Evolutionary conservation across 2,797 vertebrate species (phyloP).

Genomic region (Lepus townsendii): DNA sequence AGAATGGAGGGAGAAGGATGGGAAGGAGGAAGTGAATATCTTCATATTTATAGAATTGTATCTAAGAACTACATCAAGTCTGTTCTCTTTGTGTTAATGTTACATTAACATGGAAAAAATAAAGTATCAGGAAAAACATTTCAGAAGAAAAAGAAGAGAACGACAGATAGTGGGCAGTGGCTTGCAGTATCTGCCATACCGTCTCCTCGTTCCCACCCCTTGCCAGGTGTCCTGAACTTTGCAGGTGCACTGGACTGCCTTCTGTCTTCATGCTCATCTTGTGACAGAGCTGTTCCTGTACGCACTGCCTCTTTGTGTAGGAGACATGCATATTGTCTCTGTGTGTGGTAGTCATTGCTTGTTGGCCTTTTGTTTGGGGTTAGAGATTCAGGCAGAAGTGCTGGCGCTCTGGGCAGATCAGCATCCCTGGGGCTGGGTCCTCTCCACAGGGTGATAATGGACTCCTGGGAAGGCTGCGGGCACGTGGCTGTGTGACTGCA

Average conservation of each 20-base stretch:
- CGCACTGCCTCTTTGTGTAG: neutral
- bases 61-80: no score
- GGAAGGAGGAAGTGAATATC: no score
- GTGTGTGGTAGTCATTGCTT: neutral
- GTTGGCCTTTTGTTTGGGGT: neutral
- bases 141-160: no score
- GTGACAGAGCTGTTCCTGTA: neutral
- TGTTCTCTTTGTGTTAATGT: no score
- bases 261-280: neutral
- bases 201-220: neutral
- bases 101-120: no score
- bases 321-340: neutral
- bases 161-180: neutral
- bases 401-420: constrained; percentile 1
- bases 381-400: neutral
- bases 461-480: constrained; percentile 80
- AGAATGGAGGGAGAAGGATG: no score
- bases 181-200: neutral
- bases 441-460: constrained; percentile 81
- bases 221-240: neutral
- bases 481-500: neutral
- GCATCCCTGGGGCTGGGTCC: constrained; percentile 47
- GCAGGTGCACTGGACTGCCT: neutral
- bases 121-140: no score
- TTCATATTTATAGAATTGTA: no score